These are phyloP conservation scores for Melipona beecheii DNA, from an alignment of 2,888 invertebrate species.

Conservation along the genomic window DNA sequence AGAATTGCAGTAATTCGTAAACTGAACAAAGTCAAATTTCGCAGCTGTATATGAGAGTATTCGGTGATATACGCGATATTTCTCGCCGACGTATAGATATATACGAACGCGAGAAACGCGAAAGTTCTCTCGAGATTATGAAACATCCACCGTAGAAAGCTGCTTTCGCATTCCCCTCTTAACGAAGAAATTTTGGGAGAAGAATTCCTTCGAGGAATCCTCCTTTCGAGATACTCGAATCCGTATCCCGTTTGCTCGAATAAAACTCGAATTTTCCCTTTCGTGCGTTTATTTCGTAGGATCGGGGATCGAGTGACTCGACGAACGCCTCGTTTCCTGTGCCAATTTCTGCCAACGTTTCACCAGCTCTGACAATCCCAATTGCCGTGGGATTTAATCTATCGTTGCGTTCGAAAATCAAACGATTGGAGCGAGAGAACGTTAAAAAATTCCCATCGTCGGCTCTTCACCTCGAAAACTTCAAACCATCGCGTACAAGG, in stretches of 20 bases:
- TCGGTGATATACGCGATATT: not conserved
- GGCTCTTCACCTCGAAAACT: too few relatives aligned
- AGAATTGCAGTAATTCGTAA: not conserved
- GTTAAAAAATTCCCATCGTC: too few relatives aligned
- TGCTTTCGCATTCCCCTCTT: slow-evolving; percentile 28
- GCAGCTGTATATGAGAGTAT: not conserved
- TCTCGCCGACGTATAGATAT: slow-evolving; percentile 6
- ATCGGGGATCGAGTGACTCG: not conserved
- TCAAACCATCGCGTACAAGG: too few relatives aligned
- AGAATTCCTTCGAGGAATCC: slow-evolving; percentile 9
- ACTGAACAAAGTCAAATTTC: not conserved
- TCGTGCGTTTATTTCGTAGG: slow-evolving; percentile 3
- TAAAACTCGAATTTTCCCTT: not conserved
- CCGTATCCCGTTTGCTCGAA: not conserved
- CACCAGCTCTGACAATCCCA: not conserved
- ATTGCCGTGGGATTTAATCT: not conserved
- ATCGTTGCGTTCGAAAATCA: not conserved
- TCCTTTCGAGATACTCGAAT: not conserved
- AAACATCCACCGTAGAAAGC: slow-evolving; percentile 11
- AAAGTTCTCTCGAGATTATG: slow-evolving; percentile 23
- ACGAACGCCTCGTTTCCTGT: not conserved
- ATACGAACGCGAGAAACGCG: slow-evolving; percentile 5
- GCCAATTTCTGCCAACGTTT: not conserved
- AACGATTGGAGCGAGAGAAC: too few relatives aligned
- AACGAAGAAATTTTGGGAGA: slow-evolving; percentile 32